Evolutionary conservation across 2,113 vertebrate species (phyloP).

Genomic region (Cinclus mexicanus): DNA sequence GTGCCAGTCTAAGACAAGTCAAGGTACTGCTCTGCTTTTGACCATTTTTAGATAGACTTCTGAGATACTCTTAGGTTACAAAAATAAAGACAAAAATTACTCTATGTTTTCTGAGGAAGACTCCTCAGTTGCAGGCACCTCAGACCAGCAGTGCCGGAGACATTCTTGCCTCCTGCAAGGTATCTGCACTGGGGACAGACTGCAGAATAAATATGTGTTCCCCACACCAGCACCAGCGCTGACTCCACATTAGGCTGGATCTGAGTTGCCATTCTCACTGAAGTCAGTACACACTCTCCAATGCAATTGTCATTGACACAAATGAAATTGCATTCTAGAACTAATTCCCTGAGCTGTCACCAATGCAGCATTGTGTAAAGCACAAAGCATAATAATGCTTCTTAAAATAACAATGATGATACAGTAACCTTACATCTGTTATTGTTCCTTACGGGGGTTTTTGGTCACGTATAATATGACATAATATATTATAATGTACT

Average conservation of each 20-base stretch:
- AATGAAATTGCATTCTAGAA: background rate
- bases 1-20: background rate
- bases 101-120: background rate
- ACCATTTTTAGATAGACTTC: background rate
- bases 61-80: background rate
- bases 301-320: background rate
- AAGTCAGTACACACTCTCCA: background rate
- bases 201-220: background rate
- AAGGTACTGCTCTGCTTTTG: background rate
- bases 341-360: background rate
- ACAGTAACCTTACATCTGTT: background rate
- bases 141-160: background rate
- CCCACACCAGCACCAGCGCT: rapidly evolving
- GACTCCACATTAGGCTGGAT: background rate
- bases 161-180: background rate
- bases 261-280: background rate
- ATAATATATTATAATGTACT: background rate
- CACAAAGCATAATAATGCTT: background rate
- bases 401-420: background rate
- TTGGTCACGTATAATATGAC: background rate
- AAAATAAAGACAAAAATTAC: background rate
- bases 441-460: background rate
- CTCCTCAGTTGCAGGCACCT: background rate
- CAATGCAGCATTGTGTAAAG: background rate
- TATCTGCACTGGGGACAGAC: background rate